Evolutionary conservation across 2,888 invertebrate species (phyloP), one percentile per base, ranked within the genome.

Genomic region (Chrysolina oricalcia): DNA sequence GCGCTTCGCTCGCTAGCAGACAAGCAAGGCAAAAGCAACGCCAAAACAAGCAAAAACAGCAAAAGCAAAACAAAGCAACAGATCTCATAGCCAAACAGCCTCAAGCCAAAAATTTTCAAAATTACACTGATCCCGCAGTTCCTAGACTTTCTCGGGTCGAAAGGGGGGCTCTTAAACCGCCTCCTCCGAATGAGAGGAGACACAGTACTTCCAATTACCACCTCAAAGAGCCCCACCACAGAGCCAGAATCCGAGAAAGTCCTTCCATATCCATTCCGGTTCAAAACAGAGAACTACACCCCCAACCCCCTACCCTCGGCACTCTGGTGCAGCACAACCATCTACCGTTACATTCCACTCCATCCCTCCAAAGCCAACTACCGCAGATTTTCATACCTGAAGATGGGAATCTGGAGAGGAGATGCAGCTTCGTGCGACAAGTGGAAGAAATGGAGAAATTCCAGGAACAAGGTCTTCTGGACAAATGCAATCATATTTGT

Each of bases 1-100:
- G 95, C 89, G 95, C 95, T 87, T 95, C 95, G 87, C 91, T 96
- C 90, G 95, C 96, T 88, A 95, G 94, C 90, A 93, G 95, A 87
- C 94, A 94, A 90, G 94, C 94, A 82, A 90, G 92, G 76, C 91
- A 91, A 86, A 89, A 90, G 70, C 91, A 91, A 86, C 89, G 90
- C 68, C 89, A 89, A 81, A 88, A 87, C 80, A 89, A 89, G 84
- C 90, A 90, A 75, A 80, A 89, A 83, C 89, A 90, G 81, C 89
- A 89, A 83, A 82, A 83, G 81, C 88, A 89, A 80, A 91, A 91
- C 85, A 91, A 88, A 90, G 88, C 89, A 87, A 84, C 90, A 88
- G 90, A 87, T 53, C 74, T 87, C 13, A 87, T 74, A 53, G 75
- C 80, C 40, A 85, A 85, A 76, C 83, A 80, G 70, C 85, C 82